phyloP scores from a whole-genome alignment of 2,888 invertebrate species.

The Napeogenes sylphis region DNA sequence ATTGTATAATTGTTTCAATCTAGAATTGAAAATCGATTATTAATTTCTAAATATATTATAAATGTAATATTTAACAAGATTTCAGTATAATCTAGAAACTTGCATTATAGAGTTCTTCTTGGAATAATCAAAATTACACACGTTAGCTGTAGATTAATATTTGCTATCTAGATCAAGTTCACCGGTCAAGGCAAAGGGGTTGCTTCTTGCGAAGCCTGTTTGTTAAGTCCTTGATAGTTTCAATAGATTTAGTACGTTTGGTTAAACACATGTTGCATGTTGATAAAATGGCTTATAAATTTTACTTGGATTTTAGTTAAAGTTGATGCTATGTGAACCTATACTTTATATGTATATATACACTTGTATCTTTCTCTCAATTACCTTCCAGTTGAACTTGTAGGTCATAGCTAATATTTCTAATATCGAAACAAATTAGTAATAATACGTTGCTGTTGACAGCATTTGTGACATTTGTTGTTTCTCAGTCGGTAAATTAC shows the following conservation, averaged over 20 bases:
- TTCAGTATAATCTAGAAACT: not conserved
- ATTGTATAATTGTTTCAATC: no score
- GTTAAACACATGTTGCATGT: constrained; percentile 1
- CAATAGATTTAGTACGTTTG: not conserved
- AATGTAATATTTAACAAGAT: not conserved
- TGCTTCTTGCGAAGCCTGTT: constrained; percentile 6
- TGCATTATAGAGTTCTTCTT: not conserved
- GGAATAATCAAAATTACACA: constrained; percentile 5
- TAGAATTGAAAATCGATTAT: no score
- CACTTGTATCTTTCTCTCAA: no score
- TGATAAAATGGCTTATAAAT: not conserved
- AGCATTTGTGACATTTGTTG: not conserved
- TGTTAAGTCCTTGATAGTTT: not conserved
- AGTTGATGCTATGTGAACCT: no score
- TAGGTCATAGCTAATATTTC: no score
- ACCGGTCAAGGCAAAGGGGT: constrained; percentile 14
- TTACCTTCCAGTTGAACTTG: no score
- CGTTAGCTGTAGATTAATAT: not conserved
- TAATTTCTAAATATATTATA: no score
- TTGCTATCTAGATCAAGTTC: constrained; percentile 21
- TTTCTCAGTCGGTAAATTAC: not conserved
- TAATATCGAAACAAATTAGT: no score
- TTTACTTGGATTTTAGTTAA: no score
- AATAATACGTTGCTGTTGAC: not conserved
- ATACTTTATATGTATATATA: no score